phyloP scores from a whole-genome alignment of 2,797 vertebrate species.

The Australoheros facetus region DNA sequence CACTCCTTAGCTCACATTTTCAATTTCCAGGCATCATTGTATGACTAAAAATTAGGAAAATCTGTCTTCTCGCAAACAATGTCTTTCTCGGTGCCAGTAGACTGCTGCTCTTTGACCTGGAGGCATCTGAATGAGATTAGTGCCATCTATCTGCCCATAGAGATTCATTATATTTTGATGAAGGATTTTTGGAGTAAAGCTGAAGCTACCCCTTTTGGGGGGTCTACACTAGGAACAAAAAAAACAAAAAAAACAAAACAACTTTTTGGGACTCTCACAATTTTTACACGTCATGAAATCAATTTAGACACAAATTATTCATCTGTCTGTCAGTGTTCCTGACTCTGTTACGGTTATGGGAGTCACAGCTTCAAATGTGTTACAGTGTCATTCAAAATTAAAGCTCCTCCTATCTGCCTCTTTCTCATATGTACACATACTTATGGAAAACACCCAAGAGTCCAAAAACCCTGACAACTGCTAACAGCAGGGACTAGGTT shows the following conservation, averaged over 20 bases:
- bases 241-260: accelerated
- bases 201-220: background rate
- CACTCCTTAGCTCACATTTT: background rate
- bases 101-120: background rate
- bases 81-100: background rate
- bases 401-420: background rate
- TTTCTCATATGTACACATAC: background rate
- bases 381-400: background rate
- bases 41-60: background rate
- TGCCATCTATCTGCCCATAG: background rate
- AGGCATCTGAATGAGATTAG: background rate
- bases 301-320: background rate
- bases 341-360: background rate
- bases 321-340: background rate
- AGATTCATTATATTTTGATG: background rate
- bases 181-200: background rate
- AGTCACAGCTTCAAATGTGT: background rate
- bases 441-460: background rate
- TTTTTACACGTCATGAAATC: background rate
- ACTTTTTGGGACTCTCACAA: background rate
- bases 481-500: background rate
- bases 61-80: background rate
- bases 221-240: background rate
- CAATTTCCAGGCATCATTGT: background rate
- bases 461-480: background rate